Evolutionary conservation across 2,888 invertebrate genomes (phyloP), one percentile per base, ranked within the genome.

Genomic region (Tridacna gigas): DNA sequence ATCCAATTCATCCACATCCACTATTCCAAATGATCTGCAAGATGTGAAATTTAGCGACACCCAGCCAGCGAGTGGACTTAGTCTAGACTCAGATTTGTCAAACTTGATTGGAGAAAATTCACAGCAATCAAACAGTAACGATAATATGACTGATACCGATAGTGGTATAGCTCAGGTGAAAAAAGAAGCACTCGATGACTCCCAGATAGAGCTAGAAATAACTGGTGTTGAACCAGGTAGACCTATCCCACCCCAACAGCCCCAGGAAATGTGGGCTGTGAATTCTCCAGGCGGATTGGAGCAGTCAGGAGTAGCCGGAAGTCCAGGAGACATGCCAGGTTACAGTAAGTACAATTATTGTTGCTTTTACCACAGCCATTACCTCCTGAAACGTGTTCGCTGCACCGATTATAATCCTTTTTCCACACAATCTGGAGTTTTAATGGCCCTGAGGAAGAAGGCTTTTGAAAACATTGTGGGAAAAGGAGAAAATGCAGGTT

Each of bases 211-310:
- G 60, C 76, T 84, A 67, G 84, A 84, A 79, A 84, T 84, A 63
- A 84, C 84, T 18, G 84, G 84, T 56, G 84, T 84, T 37, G 84
- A 84, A 77, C 84, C 81, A n/a, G 84, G 84, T 45, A 69, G 69
- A 26, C 74, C 56, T 13, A 15, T 18, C 26, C 60, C 28, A 18
- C 73, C 47, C 22, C 37, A 2, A 37, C 37, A 37, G 37, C 71
- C 71, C 47, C 74, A 60, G 37, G 74, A 74, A 5, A 74, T 20
- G 60, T 74, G 74, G 74, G 74, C 20, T 37, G 60, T 61, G 60
- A 28, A 51, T 37, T 28, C 37, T 12, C 26, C 74, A 28, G 74
- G 60, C 7, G 74, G 74, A 60, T 28, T 56, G 28, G 60, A 56
- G 26, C 73, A 73, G 51, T 60, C 56, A 74, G 60, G 56, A 28